These are phyloP conservation scores for Dryobates pubescens DNA, from an alignment of 2,797 vertebrate species.

Conservation along the genomic window DNA sequence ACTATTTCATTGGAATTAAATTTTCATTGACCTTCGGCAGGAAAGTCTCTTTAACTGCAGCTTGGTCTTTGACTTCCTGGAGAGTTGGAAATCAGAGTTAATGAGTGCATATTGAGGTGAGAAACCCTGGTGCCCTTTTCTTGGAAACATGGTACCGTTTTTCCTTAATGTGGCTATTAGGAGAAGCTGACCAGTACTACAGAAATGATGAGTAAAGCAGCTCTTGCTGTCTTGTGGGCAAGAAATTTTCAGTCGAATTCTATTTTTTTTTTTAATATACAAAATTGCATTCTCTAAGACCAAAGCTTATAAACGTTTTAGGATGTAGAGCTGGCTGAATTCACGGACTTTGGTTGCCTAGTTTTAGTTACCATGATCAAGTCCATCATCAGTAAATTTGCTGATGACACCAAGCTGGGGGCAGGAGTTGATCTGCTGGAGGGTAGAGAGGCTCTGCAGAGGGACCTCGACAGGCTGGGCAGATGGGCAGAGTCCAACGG, in stretches of 20 bases:
- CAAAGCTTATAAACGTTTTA: conserved; percentile 17
- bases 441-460: no score
- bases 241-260: not conserved
- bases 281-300: not conserved
- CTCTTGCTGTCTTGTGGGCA: not conserved
- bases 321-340: not conserved
- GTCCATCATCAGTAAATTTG: no score
- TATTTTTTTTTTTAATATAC: not conserved
- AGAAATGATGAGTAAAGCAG: not conserved
- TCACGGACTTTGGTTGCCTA: fast-evolving
- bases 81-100: conserved; percentile 40
- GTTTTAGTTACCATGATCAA: not conserved
- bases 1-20: conserved; percentile 11
- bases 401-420: no score
- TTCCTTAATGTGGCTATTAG: not conserved
- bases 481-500: no score
- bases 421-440: no score
- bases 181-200: not conserved
- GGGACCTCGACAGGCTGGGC: no score
- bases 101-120: conserved; percentile 44
- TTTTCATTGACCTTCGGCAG: conserved; percentile 51
- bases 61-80: conserved; percentile 21
- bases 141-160: conserved; percentile 7
- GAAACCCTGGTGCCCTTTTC: conserved; percentile 38
- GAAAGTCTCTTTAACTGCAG: conserved; percentile 26